These are phyloP conservation scores for Emys orbicularis DNA, from an alignment of 2,797 vertebrate species.

Conservation along the genomic window DNA sequence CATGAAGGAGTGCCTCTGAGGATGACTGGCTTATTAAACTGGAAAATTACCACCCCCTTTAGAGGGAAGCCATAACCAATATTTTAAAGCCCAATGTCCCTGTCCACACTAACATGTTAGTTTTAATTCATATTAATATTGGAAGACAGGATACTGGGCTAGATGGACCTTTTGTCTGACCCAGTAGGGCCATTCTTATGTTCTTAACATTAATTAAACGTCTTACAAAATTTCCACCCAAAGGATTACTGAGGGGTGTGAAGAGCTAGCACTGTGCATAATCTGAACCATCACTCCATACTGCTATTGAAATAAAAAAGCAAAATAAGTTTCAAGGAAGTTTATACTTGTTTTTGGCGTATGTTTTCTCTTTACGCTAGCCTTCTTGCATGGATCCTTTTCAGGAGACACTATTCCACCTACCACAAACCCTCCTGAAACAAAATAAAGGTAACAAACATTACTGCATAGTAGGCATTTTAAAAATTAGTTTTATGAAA, in stretches of 20 bases:
- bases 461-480: not conserved
- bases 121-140: not conserved
- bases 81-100: not conserved
- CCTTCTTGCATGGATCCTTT: not conserved
- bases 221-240: not conserved
- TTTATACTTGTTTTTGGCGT: conserved; percentile 67
- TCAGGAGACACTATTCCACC: conserved; percentile 73
- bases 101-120: not conserved
- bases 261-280: not conserved
- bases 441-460: conserved; percentile 37
- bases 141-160: too few species aligned
- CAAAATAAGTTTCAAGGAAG: not conserved
- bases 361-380: conserved; percentile 14
- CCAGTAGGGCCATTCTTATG: too few species aligned
- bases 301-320: conserved; percentile 35
- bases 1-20: not conserved
- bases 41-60: not conserved
- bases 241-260: not conserved
- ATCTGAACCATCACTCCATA: not conserved
- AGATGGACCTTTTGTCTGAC: too few species aligned
- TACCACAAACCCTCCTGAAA: conserved; percentile 77
- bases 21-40: not conserved
- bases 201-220: not conserved
- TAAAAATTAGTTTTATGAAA: not conserved
- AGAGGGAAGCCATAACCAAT: not conserved